Evolutionary conservation across 1,140 invertebrate species (phyloP).

Genomic region (Drosophila pseudoananassae): DNA sequence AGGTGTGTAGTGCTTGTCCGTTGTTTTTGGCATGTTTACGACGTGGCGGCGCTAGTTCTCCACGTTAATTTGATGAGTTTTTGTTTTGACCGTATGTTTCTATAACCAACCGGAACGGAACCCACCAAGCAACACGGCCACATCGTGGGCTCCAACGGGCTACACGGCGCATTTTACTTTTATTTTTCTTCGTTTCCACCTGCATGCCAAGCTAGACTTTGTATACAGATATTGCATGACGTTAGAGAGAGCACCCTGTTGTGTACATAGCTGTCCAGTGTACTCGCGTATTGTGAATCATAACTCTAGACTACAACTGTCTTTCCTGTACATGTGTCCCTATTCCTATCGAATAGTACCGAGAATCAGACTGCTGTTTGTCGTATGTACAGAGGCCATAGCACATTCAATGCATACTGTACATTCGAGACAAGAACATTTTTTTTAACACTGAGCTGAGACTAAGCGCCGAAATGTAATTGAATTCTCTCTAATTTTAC

Average conservation of each 20-base stretch:
- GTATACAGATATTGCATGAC: conserved; percentile 15
- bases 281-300: conserved; percentile 35
- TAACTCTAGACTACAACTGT: conserved; percentile 32
- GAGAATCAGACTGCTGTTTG: conserved; percentile 30
- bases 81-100: conserved; percentile 47
- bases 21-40: conserved; percentile 52
- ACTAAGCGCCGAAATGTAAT: neutral
- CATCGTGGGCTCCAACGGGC: conserved; percentile 3
- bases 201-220: conserved; percentile 22
- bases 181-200: neutral
- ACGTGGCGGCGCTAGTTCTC: conserved; percentile 57
- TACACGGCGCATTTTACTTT: conserved; percentile 12
- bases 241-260: conserved; percentile 7
- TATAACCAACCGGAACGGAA: conserved; percentile 10
- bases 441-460: neutral
- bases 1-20: conserved; percentile 15
- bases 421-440: conserved; percentile 32
- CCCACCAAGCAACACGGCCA: conserved; percentile 17
- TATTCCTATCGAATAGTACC: conserved; percentile 30
- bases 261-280: conserved; percentile 20
- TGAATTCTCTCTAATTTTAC: neutral
- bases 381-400: conserved; percentile 53
- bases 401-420: conserved; percentile 37
- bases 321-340: conserved; percentile 32
- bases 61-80: conserved; percentile 71